phyloP scores from a whole-genome alignment of 2,888 invertebrate genomes.

The Pedicia rivosa region DNA sequence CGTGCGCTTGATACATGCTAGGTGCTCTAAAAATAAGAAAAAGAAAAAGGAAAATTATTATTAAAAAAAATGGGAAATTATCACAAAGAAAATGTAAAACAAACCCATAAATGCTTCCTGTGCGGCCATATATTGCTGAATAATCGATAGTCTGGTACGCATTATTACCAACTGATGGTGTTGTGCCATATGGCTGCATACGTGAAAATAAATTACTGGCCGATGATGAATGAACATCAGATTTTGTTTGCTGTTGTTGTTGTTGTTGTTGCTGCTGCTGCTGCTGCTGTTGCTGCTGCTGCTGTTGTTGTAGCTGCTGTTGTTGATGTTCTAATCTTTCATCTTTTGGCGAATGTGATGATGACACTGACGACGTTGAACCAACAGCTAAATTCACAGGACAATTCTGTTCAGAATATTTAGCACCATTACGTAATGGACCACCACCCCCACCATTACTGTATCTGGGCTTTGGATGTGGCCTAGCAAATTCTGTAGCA shows the following conservation, averaged over 20 bases:
- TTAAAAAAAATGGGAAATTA: background rate
- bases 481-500: slow-evolving; percentile 18
- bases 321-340: slow-evolving; percentile 12
- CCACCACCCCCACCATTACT: slow-evolving; percentile 6
- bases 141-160: slow-evolving; percentile 2
- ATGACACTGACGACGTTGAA: background rate
- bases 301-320: slow-evolving; percentile 10
- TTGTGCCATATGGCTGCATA: slow-evolving; percentile 1
- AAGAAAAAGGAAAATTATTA: background rate
- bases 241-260: slow-evolving; percentile 2
- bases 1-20: background rate
- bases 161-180: slow-evolving; percentile 3
- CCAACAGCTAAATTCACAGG: slow-evolving; percentile 19
- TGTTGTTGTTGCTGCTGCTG: slow-evolving; percentile 4
- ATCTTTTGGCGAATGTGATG: slow-evolving; percentile 3
- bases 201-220: slow-evolving; percentile 4
- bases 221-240: background rate
- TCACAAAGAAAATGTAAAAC: background rate
- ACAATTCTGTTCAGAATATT: slow-evolving; percentile 17
- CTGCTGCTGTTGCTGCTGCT: slow-evolving; percentile 9
- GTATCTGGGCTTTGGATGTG: slow-evolving; percentile 18
- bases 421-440: slow-evolving; percentile 7
- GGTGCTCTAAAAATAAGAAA: background rate
- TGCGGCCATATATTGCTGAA: slow-evolving; percentile 1
- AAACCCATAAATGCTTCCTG: background rate